Evolutionary conservation across 2,888 invertebrate species (phyloP).

Genomic region (Drosophila peninsularis): DNA sequence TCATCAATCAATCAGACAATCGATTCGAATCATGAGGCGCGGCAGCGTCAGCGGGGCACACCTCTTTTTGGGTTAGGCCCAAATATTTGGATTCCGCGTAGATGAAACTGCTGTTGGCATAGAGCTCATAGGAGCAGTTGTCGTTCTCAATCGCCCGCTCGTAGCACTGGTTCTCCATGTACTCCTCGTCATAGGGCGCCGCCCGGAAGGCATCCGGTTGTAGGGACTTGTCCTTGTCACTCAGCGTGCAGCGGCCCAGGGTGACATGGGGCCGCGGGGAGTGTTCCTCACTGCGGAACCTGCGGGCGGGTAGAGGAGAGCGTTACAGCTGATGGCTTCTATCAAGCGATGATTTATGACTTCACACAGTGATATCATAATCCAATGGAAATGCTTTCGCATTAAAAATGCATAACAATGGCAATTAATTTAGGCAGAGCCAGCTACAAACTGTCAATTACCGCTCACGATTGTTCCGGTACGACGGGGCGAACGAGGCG

Average conservation of each 20-base stretch:
- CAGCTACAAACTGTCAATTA: conserved; percentile 68
- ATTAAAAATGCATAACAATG: conserved; percentile 61
- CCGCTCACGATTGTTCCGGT: conserved; percentile 84
- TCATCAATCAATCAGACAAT: conserved; percentile 67
- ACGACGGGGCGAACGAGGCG: conserved; percentile 86
- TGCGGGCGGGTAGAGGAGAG: conserved; percentile 16
- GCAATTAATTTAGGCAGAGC: conserved; percentile 60
- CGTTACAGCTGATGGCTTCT: conserved; percentile 3
- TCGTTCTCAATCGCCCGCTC: conserved; percentile 86
- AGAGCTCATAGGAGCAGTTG: conserved; percentile 91
- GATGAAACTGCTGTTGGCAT: conserved; percentile 88
- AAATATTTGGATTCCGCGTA: conserved; percentile 85
- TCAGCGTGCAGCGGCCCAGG: conserved; percentile 89
- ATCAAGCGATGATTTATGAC: conserved; percentile 58
- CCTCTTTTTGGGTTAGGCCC: conserved; percentile 84
- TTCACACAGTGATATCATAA: conserved; percentile 70
- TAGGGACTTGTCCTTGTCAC: conserved; percentile 90
- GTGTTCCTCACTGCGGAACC: conserved; percentile 57
- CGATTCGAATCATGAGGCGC: conserved; percentile 70
- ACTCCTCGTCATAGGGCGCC: conserved; percentile 90
- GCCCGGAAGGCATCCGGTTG: conserved; percentile 92
- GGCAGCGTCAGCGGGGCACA: conserved; percentile 54
- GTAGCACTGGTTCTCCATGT: conserved; percentile 93
- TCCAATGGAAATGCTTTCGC: conserved; percentile 48
- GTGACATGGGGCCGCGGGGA: conserved; percentile 56